Conservation (phyloP, 1,140 invertebrate species). For the Whitmania pigra region DNA sequence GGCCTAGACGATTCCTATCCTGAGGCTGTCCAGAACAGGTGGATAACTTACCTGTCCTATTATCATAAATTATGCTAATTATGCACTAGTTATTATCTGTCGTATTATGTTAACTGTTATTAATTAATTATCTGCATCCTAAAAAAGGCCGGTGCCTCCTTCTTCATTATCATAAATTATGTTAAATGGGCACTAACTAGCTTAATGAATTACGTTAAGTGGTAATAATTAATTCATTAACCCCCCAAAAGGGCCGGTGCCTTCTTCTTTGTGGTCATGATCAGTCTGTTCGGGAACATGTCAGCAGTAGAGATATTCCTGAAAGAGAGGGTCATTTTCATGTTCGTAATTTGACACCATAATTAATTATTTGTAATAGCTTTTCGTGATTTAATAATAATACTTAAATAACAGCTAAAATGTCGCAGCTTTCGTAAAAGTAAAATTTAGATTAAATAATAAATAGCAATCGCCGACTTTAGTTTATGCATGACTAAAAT, state of each 20-base stretch:
- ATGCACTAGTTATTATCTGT: neutral
- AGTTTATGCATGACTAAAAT: too few species aligned
- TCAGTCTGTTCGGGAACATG: slow-evolving; percentile 26
- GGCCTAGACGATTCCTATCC: slow-evolving; percentile 30
- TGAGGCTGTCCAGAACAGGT: slow-evolving; percentile 38
- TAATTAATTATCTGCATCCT: neutral
- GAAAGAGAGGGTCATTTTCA: slow-evolving; percentile 25
- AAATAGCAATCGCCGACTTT: too few species aligned
- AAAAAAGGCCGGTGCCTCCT: slow-evolving; percentile 25
- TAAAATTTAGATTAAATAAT: too few species aligned
- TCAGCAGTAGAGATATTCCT: slow-evolving; percentile 26
- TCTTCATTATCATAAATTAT: slow-evolving; percentile 28
- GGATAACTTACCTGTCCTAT: neutral
- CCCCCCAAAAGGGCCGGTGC: slow-evolving; percentile 25
- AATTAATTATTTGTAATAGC: too few species aligned
- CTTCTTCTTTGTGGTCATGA: slow-evolving; percentile 28
- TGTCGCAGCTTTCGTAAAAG: too few species aligned
- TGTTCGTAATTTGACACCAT: slow-evolving; percentile 14
- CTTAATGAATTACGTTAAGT: neutral
- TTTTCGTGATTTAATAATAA: too few species aligned
- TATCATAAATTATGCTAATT: slow-evolving; percentile 5
- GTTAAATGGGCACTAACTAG: too few species aligned
- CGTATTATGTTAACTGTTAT: neutral
- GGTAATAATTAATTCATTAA: neutral
- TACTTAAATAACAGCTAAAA: too few species aligned